Conservation (phyloP, 2,888 invertebrate species). For the Marasmarcha lunaedactyla region DNA sequence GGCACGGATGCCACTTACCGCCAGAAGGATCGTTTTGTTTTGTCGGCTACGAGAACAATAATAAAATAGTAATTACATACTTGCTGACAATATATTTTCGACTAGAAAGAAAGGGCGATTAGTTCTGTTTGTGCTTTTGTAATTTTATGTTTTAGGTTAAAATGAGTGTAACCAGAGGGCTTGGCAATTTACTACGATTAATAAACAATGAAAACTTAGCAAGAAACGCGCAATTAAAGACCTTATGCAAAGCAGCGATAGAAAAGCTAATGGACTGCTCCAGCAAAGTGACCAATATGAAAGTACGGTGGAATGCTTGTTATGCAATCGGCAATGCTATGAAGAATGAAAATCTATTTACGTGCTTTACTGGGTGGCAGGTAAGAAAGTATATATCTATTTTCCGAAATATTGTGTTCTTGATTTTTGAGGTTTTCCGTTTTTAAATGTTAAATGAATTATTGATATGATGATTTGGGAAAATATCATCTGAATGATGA, state of each 20-base stretch:
- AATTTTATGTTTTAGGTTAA: conserved; percentile 40
- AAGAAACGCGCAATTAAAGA: conserved; percentile 54
- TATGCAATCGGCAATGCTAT: conserved; percentile 87
- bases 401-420: too few species aligned
- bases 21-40: too few species aligned
- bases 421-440: too few species aligned
- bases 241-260: conserved; percentile 71
- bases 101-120: too few species aligned
- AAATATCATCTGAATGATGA: too few species aligned
- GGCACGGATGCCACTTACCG: too few species aligned
- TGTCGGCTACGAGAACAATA: too few species aligned
- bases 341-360: conserved; percentile 69
- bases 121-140: too few species aligned
- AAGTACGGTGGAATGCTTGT: conserved; percentile 94
- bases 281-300: conserved; percentile 79
- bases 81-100: too few species aligned
- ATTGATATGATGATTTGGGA: too few species aligned
- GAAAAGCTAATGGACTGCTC: conserved; percentile 77
- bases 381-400: conserved; percentile 22
- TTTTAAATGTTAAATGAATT: too few species aligned
- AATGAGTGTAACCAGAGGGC: conserved; percentile 83
- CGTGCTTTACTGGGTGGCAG: conserved; percentile 65
- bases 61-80: too few species aligned
- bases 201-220: conserved; percentile 62
- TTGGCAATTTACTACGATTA: conserved; percentile 83